Conservation (phyloP, 2,113 vertebrate species). For the Pelobates fuscus region DNA sequence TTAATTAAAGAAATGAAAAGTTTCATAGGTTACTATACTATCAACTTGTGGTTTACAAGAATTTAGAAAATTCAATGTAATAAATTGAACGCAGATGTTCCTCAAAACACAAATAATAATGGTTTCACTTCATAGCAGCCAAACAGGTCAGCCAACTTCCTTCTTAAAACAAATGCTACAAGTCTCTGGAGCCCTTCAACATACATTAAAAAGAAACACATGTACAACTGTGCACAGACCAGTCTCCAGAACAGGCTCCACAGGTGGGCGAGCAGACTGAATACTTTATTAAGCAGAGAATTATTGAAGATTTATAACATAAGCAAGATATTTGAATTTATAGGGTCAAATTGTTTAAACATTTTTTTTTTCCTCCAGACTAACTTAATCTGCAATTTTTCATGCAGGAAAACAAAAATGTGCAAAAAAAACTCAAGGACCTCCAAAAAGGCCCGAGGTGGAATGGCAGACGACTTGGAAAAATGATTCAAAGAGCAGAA, state of each 20-base stretch:
- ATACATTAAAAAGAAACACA: slow-evolving; percentile 47
- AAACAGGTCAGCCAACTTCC: slow-evolving; percentile 77
- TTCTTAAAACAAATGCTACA: slow-evolving; percentile 70
- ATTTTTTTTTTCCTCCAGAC: slow-evolving; percentile 47
- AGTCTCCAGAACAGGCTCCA: slow-evolving; percentile 30
- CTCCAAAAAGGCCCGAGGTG: slow-evolving; percentile 1
- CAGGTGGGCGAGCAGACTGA: slow-evolving; percentile 30
- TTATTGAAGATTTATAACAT: slow-evolving; percentile 35
- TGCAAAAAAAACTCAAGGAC: neutral
- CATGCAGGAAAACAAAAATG: no score
- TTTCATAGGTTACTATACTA: slow-evolving; percentile 48
- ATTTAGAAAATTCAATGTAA: slow-evolving; percentile 65
- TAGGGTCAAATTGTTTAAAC: slow-evolving; percentile 42
- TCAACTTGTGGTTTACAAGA: slow-evolving; percentile 63
- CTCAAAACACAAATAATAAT: slow-evolving; percentile 63
- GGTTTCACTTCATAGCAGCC: slow-evolving; percentile 78
- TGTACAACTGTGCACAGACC: slow-evolving; percentile 12
- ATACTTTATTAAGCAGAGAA: slow-evolving; percentile 9
- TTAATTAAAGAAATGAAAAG: slow-evolving; percentile 2
- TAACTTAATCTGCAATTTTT: no score
- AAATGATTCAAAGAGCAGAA: neutral
- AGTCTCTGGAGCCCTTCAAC: slow-evolving; percentile 66
- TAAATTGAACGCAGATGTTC: slow-evolving; percentile 75
- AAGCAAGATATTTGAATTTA: slow-evolving; percentile 41
- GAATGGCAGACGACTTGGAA: slow-evolving; percentile 8